Conservation (phyloP, 1,140 invertebrate genomes). For the Apocrypta bakeri region DNA sequence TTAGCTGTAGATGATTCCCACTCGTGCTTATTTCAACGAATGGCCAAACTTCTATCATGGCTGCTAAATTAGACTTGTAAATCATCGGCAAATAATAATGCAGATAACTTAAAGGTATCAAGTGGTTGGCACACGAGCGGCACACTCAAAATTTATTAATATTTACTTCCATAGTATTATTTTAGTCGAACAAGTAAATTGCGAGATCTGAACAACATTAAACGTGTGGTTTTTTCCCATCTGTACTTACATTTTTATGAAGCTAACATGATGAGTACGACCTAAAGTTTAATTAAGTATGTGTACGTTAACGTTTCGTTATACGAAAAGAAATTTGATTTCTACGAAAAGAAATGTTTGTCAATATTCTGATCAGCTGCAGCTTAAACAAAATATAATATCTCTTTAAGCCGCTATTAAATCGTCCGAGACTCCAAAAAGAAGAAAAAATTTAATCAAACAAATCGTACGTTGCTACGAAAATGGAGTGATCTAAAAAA, state of each 20-base stretch:
- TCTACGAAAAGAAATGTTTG: no score
- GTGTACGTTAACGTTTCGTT: no score
- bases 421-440: neutral
- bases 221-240: no score
- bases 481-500: neutral
- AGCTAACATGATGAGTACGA: no score
- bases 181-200: no score
- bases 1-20: conserved; percentile 18
- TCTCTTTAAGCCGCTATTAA: neutral
- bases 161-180: no score
- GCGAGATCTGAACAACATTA: no score
- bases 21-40: neutral
- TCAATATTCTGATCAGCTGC: neutral
- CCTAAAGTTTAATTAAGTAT: no score
- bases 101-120: neutral
- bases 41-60: neutral
- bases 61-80: neutral
- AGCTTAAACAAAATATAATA: neutral
- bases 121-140: neutral
- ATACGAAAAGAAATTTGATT: no score
- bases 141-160: no score
- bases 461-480: neutral
- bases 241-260: no score
- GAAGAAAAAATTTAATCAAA: neutral
- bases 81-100: neutral